These are phyloP conservation scores for Enoplosus armatus DNA, from an alignment of 2,797 vertebrate species.

Conservation along the genomic window DNA sequence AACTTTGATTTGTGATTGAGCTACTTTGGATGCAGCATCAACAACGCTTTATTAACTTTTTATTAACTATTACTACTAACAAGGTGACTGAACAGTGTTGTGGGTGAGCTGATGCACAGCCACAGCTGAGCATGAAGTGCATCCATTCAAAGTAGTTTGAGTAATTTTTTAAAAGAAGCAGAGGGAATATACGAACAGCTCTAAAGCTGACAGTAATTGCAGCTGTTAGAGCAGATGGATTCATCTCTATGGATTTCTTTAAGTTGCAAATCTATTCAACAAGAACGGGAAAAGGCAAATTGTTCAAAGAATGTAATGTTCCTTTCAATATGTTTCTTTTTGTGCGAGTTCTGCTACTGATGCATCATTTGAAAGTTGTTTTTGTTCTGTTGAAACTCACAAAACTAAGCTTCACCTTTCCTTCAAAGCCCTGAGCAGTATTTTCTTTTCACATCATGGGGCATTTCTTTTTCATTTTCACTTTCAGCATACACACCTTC, in stretches of 20 bases:
- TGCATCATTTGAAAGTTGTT: conserved; percentile 40
- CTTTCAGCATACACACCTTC: conserved; percentile 37
- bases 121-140: conserved; percentile 15
- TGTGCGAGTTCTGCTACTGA: conserved; percentile 20
- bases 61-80: conserved; percentile 18
- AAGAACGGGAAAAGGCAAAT: conserved; percentile 33
- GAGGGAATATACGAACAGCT: conserved; percentile 37
- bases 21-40: conserved; percentile 9
- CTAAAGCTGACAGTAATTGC: conserved; percentile 65
- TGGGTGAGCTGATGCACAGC: conserved; percentile 5
- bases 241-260: conserved; percentile 51
- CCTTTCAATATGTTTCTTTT: conserved; percentile 34
- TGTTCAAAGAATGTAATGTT: conserved; percentile 31
- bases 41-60: neutral
- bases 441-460: conserved; percentile 45
- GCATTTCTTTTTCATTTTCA: conserved; percentile 38
- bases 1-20: conserved; percentile 8
- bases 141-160: conserved; percentile 36
- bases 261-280: conserved; percentile 41
- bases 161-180: conserved; percentile 14
- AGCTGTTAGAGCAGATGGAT: conserved; percentile 55
- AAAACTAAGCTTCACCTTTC: conserved; percentile 9
- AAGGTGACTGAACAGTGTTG: neutral
- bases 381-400: conserved; percentile 8
- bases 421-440: conserved; percentile 4